Base-by-base conservation (phyloP, 2,888 invertebrate species). In the Brachycybe producta region DNA sequence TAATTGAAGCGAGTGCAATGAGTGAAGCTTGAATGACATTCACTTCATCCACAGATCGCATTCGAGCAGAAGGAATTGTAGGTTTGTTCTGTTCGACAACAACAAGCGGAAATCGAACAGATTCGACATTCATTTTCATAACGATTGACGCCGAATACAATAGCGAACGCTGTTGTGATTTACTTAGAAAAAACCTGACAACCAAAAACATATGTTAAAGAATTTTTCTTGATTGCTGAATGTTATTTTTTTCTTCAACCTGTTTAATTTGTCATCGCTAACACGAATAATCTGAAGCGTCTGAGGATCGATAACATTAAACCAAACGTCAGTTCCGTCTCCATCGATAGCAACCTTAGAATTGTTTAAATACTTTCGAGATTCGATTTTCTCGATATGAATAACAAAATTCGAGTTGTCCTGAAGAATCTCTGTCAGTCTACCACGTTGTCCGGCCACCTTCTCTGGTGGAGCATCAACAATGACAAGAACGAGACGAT, bases 1-100 rank as follows among this genome's bases (percentile, higher is more conserved):
- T 91, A n/a, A 92, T 78, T 49, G 83, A 81, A 0, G 87, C 91
- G 1, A 94, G 75, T 13, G 86, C 82, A 55, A 94, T 82, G 26
- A 92, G 72, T 1, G 90, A 88, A 57, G 86, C 87, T 17, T 90
- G 91, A 58, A 90, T 82, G 7, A 87, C 65, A 51, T 64, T 64
- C 35, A 61, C 2, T 61, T 62, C 56, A 61, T 64, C 51, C 15
- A 41, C 36, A 36, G 50, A 27, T 17, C 24, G 23, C 5, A 41
- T 41, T 2, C 21, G 27, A 15, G 28, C 28, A n/a, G 40, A 32
- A 15, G 49, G 30, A 30, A 40, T 17, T n/a, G 36, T 5, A 17
- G 41, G 4, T 17, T 21, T 21, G 35, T 21, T 24, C 7, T 11
- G 8, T 28, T 17, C 21, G 11, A 30, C 56, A 19, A 59, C 52